These are phyloP conservation scores for Gymnothorax reevesii DNA, from an alignment of 2,797 vertebrate genomes.

Conservation along the genomic window DNA sequence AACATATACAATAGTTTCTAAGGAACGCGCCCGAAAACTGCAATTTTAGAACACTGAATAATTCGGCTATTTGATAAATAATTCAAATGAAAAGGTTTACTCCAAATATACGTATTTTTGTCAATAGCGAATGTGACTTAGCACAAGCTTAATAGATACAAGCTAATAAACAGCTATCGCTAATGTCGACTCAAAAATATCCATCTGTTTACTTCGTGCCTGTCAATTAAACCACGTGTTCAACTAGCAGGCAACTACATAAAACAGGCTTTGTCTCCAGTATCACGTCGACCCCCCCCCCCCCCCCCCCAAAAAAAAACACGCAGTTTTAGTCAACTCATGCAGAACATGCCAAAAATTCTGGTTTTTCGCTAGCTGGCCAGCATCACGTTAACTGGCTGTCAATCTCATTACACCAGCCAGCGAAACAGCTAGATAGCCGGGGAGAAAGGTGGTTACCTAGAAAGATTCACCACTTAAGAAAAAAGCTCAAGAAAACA, in stretches of 20 bases:
- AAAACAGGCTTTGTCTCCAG: not conserved
- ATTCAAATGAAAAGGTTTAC: too few species aligned
- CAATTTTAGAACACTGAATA: too few species aligned
- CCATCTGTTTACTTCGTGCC: not conserved
- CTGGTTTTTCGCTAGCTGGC: not conserved
- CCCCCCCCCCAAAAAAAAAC: not conserved
- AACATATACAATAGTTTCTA: not conserved
- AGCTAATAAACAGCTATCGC: not conserved
- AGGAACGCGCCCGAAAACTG: too few species aligned
- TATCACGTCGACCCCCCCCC: not conserved
- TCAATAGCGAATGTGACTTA: not conserved
- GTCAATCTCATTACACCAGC: not conserved
- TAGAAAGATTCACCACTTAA: not conserved
- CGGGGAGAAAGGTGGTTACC: not conserved
- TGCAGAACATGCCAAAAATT: constrained; percentile 1
- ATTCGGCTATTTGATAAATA: too few species aligned
- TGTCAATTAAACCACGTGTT: not conserved
- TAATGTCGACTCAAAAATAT: not conserved
- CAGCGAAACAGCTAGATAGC: not conserved
- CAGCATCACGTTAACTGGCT: not conserved
- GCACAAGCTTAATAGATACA: not conserved
- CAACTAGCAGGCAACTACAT: not conserved
- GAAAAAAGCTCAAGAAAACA: not conserved
- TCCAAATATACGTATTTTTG: not conserved
- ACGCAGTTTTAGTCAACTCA: not conserved